These are phyloP conservation scores for Lonchura striata DNA, from an alignment of 2,113 vertebrate species.

Conservation along the genomic window DNA sequence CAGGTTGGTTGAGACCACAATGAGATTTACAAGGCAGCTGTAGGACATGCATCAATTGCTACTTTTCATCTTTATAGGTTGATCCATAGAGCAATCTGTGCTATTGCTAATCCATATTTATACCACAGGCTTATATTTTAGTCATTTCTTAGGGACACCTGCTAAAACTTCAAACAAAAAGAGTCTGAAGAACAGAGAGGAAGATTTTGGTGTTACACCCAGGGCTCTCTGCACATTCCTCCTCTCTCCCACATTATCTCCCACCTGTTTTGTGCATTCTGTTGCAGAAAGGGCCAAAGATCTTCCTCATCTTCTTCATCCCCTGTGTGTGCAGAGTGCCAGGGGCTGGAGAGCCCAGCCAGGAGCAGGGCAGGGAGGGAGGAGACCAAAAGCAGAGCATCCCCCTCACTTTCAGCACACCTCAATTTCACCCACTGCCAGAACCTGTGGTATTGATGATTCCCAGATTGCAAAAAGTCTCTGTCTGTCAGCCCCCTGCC, in stretches of 20 bases:
- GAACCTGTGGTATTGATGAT: no score
- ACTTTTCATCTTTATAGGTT: conserved; percentile 9
- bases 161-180: background rate
- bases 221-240: background rate
- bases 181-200: background rate
- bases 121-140: background rate
- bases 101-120: conserved; percentile 57
- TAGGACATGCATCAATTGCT: background rate
- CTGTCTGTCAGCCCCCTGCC: no score
- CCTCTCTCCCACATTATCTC: background rate
- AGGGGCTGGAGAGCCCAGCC: background rate
- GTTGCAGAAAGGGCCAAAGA: background rate
- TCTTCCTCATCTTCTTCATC: background rate
- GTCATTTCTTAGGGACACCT: conserved; percentile 8
- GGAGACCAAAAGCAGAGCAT: background rate
- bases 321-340: accelerated
- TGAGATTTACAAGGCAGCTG: conserved; percentile 12
- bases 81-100: conserved; percentile 5
- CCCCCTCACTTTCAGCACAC: background rate
- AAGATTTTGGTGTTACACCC: background rate
- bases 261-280: background rate
- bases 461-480: no score
- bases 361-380: background rate
- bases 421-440: background rate
- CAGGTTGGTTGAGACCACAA: background rate